A percentile compares a stretch with the other conserved stretches of the same genome.
These are phyloP conservation scores for Chironomus riparius DNA, from an alignment of 2,888 invertebrate species.

Conservation along the genomic window DNA sequence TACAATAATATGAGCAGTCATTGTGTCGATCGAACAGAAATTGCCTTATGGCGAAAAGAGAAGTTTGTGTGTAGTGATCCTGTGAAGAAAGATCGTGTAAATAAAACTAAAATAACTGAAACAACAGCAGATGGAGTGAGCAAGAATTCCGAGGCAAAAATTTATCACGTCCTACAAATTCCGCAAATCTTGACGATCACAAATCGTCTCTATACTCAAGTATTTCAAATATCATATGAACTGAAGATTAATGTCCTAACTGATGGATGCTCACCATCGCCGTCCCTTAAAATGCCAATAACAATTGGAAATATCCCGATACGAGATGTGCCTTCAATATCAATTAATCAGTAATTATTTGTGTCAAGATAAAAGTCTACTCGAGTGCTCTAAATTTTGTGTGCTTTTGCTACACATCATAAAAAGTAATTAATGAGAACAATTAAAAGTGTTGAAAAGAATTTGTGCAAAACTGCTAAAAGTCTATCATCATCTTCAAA, in stretches of 20 bases:
- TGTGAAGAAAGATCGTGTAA: not conserved
- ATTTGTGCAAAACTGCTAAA: not conserved
- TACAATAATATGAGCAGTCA: not conserved
- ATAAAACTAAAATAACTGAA: not conserved
- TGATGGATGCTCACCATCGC: not conserved
- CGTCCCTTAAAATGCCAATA: not conserved
- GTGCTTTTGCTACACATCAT: not conserved
- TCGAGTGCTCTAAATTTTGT: not conserved
- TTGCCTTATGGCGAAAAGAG: not conserved
- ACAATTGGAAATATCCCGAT: conserved; percentile 6
- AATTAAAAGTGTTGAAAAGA: not conserved
- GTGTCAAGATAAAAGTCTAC: not conserved
- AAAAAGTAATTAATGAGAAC: not conserved
- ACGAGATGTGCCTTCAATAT: not conserved
- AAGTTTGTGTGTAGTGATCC: not conserved
- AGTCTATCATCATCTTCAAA: not conserved
- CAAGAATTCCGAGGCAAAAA: not conserved
- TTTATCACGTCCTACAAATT: conserved; percentile 6
- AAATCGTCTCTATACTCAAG: not conserved
- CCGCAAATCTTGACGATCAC: conserved; percentile 1
- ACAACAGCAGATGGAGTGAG: not conserved
- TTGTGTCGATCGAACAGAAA: not conserved
- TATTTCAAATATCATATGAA: conserved; percentile 14
- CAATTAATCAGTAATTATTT: not conserved
- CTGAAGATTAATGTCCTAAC: not conserved